phyloP scores from a whole-genome alignment of 2,888 invertebrate genomes.

The Timandra comae region DNA sequence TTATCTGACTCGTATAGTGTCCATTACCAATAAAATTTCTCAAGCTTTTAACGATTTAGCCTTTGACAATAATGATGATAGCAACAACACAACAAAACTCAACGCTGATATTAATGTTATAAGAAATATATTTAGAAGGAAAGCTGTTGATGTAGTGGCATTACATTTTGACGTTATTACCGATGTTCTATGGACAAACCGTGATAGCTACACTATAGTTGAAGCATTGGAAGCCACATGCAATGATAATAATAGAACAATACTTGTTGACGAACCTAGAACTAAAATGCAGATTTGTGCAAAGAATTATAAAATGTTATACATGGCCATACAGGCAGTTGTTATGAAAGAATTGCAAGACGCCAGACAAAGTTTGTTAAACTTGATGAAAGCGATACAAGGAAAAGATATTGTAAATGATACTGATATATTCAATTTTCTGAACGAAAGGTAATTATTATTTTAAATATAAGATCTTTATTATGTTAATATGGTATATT shows the following conservation, averaged over 20 bases:
- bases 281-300: conserved; percentile 48
- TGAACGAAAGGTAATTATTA: conserved; percentile 52
- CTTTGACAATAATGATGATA: conserved; percentile 21
- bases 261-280: conserved; percentile 43
- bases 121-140: conserved; percentile 48
- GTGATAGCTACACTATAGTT: conserved; percentile 37
- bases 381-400: conserved; percentile 35
- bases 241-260: conserved; percentile 35
- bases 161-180: conserved; percentile 60
- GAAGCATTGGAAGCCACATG: conserved; percentile 43
- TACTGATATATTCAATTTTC: conserved; percentile 38
- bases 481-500: too few relatives aligned
- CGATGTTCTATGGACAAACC: conserved; percentile 39
- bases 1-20: conserved; percentile 52
- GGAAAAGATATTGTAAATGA: conserved; percentile 21
- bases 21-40: conserved; percentile 46
- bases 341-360: conserved; percentile 32
- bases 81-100: conserved; percentile 32
- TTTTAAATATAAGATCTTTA: too few relatives aligned
- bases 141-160: conserved; percentile 45
- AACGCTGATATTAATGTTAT: conserved; percentile 35
- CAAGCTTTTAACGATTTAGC: conserved; percentile 33
- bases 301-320: conserved; percentile 46
- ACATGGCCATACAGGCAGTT: conserved; percentile 31
- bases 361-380: conserved; percentile 37